These are phyloP conservation scores for Pelusios castaneus DNA, from an alignment of 2,113 vertebrate species.

Conservation along the genomic window DNA sequence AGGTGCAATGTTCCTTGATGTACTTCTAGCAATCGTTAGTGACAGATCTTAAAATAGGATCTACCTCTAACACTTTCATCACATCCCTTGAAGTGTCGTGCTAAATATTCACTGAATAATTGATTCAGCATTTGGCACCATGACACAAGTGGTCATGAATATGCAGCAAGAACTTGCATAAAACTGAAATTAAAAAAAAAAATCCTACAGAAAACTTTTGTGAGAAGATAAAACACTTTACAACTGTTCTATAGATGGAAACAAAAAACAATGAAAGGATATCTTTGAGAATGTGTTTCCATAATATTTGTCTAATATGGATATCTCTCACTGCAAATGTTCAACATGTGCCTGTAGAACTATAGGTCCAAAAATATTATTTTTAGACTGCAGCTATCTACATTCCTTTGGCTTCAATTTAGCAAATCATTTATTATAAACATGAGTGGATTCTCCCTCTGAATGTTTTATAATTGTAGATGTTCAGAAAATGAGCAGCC, in stretches of 20 bases:
- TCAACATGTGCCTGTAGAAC: background rate
- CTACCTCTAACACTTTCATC: background rate
- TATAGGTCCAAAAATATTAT: background rate
- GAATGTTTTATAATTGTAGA: background rate
- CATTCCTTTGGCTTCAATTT: background rate
- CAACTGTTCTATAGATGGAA: background rate
- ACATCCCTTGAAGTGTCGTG: constrained; percentile 33
- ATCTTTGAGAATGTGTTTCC: background rate
- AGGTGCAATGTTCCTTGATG: background rate
- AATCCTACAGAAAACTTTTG: background rate
- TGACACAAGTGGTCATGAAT: constrained; percentile 25
- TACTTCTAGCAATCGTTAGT: constrained; percentile 16
- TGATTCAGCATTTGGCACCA: constrained; percentile 19
- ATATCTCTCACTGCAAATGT: fast-evolving
- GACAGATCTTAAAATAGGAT: constrained; percentile 52
- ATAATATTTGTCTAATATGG: background rate
- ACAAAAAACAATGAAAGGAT: background rate
- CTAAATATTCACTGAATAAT: constrained; percentile 55
- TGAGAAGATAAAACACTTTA: background rate
- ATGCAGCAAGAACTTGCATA: background rate
- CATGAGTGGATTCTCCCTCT: background rate
- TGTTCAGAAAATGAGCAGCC: background rate
- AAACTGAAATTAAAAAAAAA: background rate
- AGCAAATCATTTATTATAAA: background rate
- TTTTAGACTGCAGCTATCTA: background rate